Evolutionary conservation across 2,888 invertebrate species (phyloP), one percentile per base, ranked within the genome.

Genomic region (Oscheius myriophilus): DNA sequence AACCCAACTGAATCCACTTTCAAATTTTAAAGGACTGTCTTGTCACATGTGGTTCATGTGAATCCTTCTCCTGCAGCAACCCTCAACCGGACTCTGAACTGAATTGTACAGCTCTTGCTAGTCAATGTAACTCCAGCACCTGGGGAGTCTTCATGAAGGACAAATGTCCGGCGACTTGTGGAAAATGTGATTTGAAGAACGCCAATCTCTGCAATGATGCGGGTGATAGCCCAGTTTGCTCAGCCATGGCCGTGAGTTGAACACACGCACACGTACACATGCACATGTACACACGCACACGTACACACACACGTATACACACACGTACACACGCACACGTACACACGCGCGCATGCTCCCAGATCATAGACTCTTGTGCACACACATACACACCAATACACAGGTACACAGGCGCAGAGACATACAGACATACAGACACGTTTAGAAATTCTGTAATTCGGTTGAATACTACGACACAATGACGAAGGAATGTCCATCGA

Each of bases 91-190:
- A 76, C 3, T 54, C 69, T 2, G 54, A 57, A 18, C 54, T 76
- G 33, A 76, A 76, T 23, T 76, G 75, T 52, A 55, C 75, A 0
- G 67, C 69, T 0, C n/a, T 76, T 6, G 68, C 55, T 12, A 25
- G 42, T 9, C 69, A 73, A 52, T 76, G 75, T 39, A 67, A 75
- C 42, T 65, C 69, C 0, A 49, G 49, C 21, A 68, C 62, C 0
- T 76, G 72, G 51, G 58, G 65, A 26, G 66, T 69, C 11, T 71
- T 76, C 41, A 73, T 76, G 75, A 73, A 63, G 39, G 75, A 73
- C 41, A 73, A 73, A 62, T 76, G 75, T 45, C 75, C 75, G 18
- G 64, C 69, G 12, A 76, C 75, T 0, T 76, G 75, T 43, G 75
- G 75, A 11, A 71, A 70, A 51, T 76, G 75, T 39, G 73, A 71